Evolutionary conservation across 2,888 invertebrate species (phyloP).

Genomic region (Perizoma flavofasciatum): DNA sequence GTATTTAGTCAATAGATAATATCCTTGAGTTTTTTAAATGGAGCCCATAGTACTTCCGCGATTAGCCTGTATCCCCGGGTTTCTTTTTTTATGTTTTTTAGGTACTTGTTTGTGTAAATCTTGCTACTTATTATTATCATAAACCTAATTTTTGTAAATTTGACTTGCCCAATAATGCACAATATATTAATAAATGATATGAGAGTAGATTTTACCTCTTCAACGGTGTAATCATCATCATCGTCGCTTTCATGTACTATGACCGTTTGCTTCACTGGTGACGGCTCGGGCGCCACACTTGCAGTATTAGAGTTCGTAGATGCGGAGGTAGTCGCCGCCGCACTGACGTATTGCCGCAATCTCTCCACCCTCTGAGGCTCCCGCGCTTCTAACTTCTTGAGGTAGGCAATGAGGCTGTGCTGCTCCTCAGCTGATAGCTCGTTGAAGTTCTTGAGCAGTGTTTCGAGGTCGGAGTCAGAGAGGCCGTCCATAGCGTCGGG

Average conservation of each 20-base stretch:
- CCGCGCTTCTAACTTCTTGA: conserved; percentile 91
- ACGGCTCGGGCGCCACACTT: background rate
- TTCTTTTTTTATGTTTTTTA: no score
- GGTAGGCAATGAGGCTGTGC: conserved; percentile 90
- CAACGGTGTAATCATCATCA: conserved; percentile 93
- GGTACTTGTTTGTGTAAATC: no score
- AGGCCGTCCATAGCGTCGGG: conserved; percentile 87
- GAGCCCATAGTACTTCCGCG: no score
- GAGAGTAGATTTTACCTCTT: conserved; percentile 85
- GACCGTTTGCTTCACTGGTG: conserved; percentile 14
- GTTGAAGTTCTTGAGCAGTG: conserved; percentile 90
- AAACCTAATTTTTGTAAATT: no score
- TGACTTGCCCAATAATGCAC: no score
- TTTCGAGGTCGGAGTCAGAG: conserved; percentile 91
- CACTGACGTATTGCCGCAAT: conserved; percentile 89
- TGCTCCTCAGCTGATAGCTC: conserved; percentile 92
- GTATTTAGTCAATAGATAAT: no score
- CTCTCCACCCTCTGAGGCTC: conserved; percentile 91
- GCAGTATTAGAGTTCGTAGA: background rate
- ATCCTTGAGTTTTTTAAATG: no score
- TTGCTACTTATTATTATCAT: no score
- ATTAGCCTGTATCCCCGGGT: no score
- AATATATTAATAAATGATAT: no score
- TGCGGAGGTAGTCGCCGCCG: conserved; percentile 49
- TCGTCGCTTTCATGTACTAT: conserved; percentile 84